phyloP scores from a whole-genome alignment of 2,113 vertebrate species.

The Crotalus horridus region DNA sequence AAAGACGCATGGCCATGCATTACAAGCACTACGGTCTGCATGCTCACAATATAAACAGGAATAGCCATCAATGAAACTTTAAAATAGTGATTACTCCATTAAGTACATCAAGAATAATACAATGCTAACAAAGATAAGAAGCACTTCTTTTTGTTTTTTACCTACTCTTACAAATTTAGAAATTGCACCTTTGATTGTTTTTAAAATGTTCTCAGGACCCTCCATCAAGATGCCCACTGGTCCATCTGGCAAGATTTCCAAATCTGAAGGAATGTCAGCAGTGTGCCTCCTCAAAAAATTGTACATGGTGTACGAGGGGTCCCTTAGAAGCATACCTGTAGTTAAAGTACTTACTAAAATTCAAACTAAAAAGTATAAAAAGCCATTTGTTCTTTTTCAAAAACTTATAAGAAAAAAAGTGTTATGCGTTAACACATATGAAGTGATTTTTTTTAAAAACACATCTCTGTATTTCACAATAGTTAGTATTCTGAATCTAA shows the following conservation, averaged over 20 bases:
- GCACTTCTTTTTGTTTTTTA: slow-evolving; percentile 67
- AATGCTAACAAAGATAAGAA: slow-evolving; percentile 82
- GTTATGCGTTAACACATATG: slow-evolving; percentile 72
- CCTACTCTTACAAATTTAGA: slow-evolving; percentile 81
- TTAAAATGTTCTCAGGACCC: slow-evolving; percentile 71
- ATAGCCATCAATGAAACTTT: slow-evolving; percentile 68
- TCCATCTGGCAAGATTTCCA: slow-evolving; percentile 66
- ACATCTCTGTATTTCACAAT: slow-evolving; percentile 65
- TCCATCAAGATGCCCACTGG: slow-evolving; percentile 50
- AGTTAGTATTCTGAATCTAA: slow-evolving; percentile 68
- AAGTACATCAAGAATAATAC: slow-evolving; percentile 75
- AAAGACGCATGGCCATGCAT: slow-evolving; percentile 78
- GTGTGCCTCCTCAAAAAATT: slow-evolving; percentile 59
- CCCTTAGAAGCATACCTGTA: slow-evolving; percentile 82
- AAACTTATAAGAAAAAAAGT: slow-evolving; percentile 80
- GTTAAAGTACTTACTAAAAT: slow-evolving; percentile 81
- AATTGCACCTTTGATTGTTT: slow-evolving; percentile 76
- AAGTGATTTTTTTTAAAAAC: slow-evolving; percentile 74
- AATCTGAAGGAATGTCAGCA: slow-evolving; percentile 67
- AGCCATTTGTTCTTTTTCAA: slow-evolving; percentile 71
- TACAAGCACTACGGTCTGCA: slow-evolving; percentile 73
- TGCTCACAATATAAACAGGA: slow-evolving; percentile 80
- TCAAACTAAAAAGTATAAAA: slow-evolving; percentile 85
- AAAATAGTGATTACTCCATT: slow-evolving; percentile 67
- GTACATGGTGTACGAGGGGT: slow-evolving; percentile 72